Base-by-base conservation (phyloP, 2,113 vertebrate genomes). In the Lynx canadensis region DNA sequence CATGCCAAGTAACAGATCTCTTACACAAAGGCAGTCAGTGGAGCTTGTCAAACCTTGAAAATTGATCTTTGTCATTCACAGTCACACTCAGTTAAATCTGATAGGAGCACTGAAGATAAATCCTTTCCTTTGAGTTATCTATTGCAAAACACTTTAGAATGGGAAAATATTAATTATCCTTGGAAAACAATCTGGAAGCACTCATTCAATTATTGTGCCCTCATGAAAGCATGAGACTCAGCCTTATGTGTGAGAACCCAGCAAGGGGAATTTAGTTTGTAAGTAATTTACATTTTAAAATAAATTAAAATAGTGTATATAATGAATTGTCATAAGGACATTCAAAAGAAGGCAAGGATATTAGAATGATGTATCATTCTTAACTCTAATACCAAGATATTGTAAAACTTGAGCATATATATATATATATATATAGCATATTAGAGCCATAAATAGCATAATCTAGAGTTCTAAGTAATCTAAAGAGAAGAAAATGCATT, bases 21-120 rank as follows among this genome's bases (percentile, higher is more conserved):
- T 84, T 89, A 65, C 18, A 82, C 71, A 91, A 90, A 41, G 21
- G 12, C 33, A 86, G 45, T 87, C 7, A 41, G 7, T 45, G 45
- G 9, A 88, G 2, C 5, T 73, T 90, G 8, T n/a, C n/a, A 90
- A 68, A 73, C 3, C n/a, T 69, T 97, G 38, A 88, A 98, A 96
- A 92, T 73, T 60, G 27, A 63, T n/a, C 48, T 85, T 76, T 84
- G 63, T 73, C 50, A 97, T 92, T 98, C 36, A n/a, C 1, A 80
- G 63, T n/a, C 31, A 95, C 33, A 57, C 14, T 91, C 55, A 84
- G 23, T 84, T 80, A 95, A 60, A 65, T 71, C 11, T 11, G 9
- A 78, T 3, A 85, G 50, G 4, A 89, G 21, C 65, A 76, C 4
- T 41, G 57, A 80, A 80, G 7, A 84, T 79, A 66, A 92, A 87